phyloP scores from a whole-genome alignment of 1,140 invertebrate genomes.

The Cydia amplana region DNA sequence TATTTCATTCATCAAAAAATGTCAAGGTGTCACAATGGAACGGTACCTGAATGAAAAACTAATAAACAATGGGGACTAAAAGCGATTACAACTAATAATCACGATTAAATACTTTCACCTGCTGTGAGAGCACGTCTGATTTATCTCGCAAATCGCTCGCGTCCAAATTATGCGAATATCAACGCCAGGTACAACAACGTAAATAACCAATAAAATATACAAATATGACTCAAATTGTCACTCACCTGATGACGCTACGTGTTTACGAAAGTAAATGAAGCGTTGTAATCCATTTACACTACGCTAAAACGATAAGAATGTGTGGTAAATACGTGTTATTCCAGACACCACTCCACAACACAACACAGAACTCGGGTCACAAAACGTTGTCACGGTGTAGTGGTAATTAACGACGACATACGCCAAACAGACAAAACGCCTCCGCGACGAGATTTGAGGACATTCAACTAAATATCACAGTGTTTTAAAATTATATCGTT shows the following conservation, averaged over 20 bases:
- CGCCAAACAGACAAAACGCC: not conserved
- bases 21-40: slow-evolving; percentile 1
- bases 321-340: slow-evolving; percentile 17
- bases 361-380: not conserved
- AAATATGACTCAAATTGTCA: slow-evolving; percentile 14
- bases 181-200: not conserved
- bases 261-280: slow-evolving; percentile 29
- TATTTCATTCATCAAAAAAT: not conserved
- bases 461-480: slow-evolving; percentile 15
- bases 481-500: slow-evolving; percentile 27
- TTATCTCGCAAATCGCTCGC: slow-evolving; percentile 2
- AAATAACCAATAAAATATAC: slow-evolving; percentile 17
- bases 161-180: slow-evolving; percentile 13
- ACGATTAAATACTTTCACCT: slow-evolving; percentile 29
- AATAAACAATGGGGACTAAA: slow-evolving; percentile 4
- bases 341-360: slow-evolving; percentile 16
- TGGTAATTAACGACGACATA: not conserved
- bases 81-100: slow-evolving; percentile 2
- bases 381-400: not conserved
- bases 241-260: slow-evolving; percentile 27
- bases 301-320: slow-evolving; percentile 28
- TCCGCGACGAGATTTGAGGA: not conserved
- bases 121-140: not conserved
- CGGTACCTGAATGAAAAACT: slow-evolving; percentile 15
- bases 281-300: slow-evolving; percentile 30